Conservation (phyloP, 2,797 vertebrate genomes). For the Melanotaenia boesemani region DNA sequence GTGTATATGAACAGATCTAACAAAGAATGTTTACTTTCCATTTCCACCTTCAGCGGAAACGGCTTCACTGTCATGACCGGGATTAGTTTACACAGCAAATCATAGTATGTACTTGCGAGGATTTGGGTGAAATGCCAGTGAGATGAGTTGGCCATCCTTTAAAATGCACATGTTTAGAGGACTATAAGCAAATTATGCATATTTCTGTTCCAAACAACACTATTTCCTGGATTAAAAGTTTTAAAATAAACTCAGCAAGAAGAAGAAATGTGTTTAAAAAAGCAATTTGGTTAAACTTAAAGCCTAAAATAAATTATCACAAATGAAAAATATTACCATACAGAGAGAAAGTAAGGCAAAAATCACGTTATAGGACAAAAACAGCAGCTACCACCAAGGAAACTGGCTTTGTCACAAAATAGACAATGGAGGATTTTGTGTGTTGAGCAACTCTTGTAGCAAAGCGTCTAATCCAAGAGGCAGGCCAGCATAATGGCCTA, state of each 20-base stretch:
- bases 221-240: not conserved
- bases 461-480: constrained; percentile 72
- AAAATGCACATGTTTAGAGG: not conserved
- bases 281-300: constrained; percentile 16
- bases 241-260: not conserved
- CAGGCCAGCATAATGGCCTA: constrained; percentile 73
- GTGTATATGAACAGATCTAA: constrained; percentile 4
- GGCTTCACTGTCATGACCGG: constrained; percentile 1
- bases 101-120: not conserved
- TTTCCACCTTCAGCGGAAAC: constrained; percentile 13
- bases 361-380: constrained; percentile 44
- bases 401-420: constrained; percentile 56
- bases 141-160: not conserved
- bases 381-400: constrained; percentile 35
- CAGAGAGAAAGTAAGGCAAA: constrained; percentile 15
- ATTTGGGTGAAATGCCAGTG: not conserved
- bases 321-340: constrained; percentile 9
- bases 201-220: not conserved
- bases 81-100: constrained; percentile 3
- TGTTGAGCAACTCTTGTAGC: constrained; percentile 65
- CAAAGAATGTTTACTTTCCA: constrained; percentile 13
- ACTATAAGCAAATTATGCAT: not conserved
- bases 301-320: constrained; percentile 10
- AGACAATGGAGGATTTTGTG: constrained; percentile 74
- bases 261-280: not conserved